Evolutionary conservation across 2,113 vertebrate species (phyloP), one percentile per base, ranked within the genome.

Genomic region (Melanocharis versteri): DNA sequence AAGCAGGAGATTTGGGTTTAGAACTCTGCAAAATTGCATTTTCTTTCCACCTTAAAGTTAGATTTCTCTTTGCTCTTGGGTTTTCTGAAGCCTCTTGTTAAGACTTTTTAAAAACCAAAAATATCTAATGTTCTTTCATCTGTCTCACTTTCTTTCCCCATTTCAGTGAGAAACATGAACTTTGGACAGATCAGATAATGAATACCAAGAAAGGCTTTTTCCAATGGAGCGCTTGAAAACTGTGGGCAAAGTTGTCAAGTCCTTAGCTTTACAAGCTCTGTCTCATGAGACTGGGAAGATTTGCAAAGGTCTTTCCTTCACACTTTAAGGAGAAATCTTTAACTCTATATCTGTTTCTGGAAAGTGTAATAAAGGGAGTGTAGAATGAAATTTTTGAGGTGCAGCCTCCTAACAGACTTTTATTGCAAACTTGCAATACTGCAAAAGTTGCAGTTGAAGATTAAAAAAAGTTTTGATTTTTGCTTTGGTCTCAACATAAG

Each of bases 21-120:
- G 80, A 93, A 84, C 79, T 47, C 84, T 66, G 22, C 51, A 62
- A 87, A 87, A 80, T 62, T 62, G 24, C 24, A 12, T 91, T 93
- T 11, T 87, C 24, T 90, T 87, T 56, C 71, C 57, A 58, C 48
- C 66, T 91, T 89, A 70, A 93, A 73, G 72, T 57, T 76, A 64
- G 47, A 60, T 84, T 89, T 77, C 45, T 95, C 30, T 89, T 95
- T 77, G 35, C 42, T 89, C 47, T 93, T 95, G 45, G 27, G 50
- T 80, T 94, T 96, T 96, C 78, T 87, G 86, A 94, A 93, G n/a
- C 47, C 48, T 87, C 84, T 92, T 90, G 39, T 96, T 93, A 93
- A 95, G 78, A 87, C 54, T 91, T 93, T 47, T 75, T 39, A 93
- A 81, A 97, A 93, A 69, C 79, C 21, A 90, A 68, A 95, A 95